phyloP scores from a whole-genome alignment of 2,797 vertebrate genomes.

The Danio aesculapii region DNA sequence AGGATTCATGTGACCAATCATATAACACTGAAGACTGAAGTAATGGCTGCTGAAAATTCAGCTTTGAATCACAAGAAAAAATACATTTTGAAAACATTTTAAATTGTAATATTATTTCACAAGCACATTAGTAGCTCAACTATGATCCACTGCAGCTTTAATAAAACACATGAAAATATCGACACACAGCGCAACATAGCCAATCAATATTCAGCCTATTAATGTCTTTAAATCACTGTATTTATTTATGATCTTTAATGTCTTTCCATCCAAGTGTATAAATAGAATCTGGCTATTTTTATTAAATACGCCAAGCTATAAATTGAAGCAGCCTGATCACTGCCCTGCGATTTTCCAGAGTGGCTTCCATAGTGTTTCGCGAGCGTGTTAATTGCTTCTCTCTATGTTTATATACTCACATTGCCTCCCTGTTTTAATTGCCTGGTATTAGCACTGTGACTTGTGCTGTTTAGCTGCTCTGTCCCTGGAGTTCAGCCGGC shows the following conservation, averaged over 20 bases:
- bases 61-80: not conserved
- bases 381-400: slow-evolving; percentile 41
- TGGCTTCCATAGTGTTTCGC: slow-evolving; percentile 8
- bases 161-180: not conserved
- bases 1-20: no score
- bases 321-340: not conserved
- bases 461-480: slow-evolving; percentile 45
- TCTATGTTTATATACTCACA: slow-evolving; percentile 30
- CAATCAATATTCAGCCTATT: not conserved
- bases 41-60: not conserved
- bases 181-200: not conserved
- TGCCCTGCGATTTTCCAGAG: slow-evolving; percentile 26
- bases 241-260: not conserved
- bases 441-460: slow-evolving; percentile 33
- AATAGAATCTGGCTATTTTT: not conserved
- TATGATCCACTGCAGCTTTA: not conserved
- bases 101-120: not conserved
- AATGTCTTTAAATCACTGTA: not conserved
- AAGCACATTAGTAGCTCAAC: not conserved
- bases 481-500: slow-evolving; percentile 40
- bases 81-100: not conserved
- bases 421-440: slow-evolving; percentile 36
- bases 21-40: not conserved
- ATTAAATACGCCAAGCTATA: not conserved
- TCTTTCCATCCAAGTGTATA: not conserved